phyloP scores from a whole-genome alignment of 2,888 invertebrate genomes.

The Macrophya annulata region DNA sequence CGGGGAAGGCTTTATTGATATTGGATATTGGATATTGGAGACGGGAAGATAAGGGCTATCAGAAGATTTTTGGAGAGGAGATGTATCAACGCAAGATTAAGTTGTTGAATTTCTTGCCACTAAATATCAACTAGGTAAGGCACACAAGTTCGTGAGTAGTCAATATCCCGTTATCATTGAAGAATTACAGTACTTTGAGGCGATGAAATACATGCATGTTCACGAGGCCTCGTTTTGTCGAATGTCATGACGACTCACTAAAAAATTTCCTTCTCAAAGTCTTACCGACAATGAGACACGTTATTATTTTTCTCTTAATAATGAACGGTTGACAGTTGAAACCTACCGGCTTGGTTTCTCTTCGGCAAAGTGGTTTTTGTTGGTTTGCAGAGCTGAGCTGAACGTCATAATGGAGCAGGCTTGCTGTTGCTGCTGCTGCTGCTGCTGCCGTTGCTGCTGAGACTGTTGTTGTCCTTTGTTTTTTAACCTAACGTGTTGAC shows the following conservation, averaged over 20 bases:
- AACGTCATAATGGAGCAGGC: conserved; percentile 75
- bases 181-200: conserved; percentile 8
- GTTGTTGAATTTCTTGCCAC: neutral
- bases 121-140: neutral
- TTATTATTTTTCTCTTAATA: neutral
- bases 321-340: neutral
- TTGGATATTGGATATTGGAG: neutral
- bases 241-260: neutral
- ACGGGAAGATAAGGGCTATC: neutral
- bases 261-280: neutral
- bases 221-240: neutral
- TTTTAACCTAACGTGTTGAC: conserved; percentile 58
- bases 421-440: conserved; percentile 59
- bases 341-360: conserved; percentile 72
- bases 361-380: conserved; percentile 72
- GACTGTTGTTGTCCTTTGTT: conserved; percentile 56
- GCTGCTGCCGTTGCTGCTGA: conserved; percentile 41
- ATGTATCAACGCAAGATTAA: neutral
- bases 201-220: neutral
- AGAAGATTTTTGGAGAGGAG: neutral
- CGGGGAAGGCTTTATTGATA: neutral
- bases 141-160: neutral
- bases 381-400: conserved; percentile 73
- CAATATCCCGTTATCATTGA: conserved; percentile 23
- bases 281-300: neutral